Conservation (phyloP, 53 echinoderm and acorn worm species). For the Glandiceps talaboti region DNA sequence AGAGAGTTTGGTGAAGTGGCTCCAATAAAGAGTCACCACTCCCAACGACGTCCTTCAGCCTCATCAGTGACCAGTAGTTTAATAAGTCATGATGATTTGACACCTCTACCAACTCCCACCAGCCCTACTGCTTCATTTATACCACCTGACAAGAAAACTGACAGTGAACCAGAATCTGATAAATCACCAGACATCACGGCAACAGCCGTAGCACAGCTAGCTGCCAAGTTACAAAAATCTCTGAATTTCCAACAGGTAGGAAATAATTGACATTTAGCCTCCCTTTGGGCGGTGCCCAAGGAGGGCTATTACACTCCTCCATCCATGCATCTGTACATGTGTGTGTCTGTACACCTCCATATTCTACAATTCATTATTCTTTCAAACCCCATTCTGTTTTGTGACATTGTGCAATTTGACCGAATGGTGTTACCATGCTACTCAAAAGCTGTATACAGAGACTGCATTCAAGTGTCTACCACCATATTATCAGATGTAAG, state of each 20-base stretch:
- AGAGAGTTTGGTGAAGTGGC: constrained; percentile 75
- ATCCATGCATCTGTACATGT: too few species aligned
- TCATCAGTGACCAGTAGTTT: constrained; percentile 50
- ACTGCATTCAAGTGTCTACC: too few species aligned
- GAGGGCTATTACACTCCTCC: too few species aligned
- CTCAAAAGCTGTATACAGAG: too few species aligned
- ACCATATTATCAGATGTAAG: too few species aligned
- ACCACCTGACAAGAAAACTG: background rate
- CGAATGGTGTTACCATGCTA: too few species aligned
- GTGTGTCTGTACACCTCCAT: too few species aligned
- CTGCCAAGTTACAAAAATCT: constrained; percentile 62
- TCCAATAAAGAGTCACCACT: constrained; percentile 40
- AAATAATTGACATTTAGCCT: too few species aligned
- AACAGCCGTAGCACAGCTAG: constrained; percentile 64
- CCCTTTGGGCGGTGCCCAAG: too few species aligned
- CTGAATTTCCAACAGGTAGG: constrained; percentile 7
- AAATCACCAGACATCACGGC: background rate
- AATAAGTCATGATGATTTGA: background rate
- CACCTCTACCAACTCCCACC: background rate
- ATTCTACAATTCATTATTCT: too few species aligned
- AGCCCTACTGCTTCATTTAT: background rate
- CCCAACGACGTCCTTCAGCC: constrained; percentile 56
- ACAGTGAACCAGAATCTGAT: background rate
- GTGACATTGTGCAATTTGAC: too few species aligned
- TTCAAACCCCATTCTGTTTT: too few species aligned